A percentile compares a stretch with the other conserved stretches of the same genome.
These are phyloP conservation scores for Watsonalla binaria DNA, from an alignment of 2,888 invertebrate species.

Conservation along the genomic window DNA sequence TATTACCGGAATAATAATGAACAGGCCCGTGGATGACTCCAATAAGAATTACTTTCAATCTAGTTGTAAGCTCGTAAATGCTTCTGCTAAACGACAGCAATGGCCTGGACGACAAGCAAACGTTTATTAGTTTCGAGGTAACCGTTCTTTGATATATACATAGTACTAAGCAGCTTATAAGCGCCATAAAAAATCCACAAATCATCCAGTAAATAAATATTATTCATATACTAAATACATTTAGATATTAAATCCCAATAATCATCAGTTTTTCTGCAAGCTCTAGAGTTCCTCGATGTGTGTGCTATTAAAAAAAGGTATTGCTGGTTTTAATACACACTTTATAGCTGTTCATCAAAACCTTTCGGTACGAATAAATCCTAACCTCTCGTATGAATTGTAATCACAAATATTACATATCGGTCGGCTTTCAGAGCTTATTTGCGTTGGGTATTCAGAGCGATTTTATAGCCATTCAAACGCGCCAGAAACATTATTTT, in stretches of 20 bases:
- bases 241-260: background rate
- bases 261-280: background rate
- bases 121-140: too few relatives aligned
- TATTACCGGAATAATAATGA: background rate
- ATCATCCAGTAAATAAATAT: background rate
- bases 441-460: background rate
- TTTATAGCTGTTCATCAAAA: constrained; percentile 1
- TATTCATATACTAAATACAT: background rate
- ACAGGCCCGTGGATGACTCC: background rate
- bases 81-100: background rate
- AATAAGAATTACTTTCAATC: background rate
- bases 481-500: too few relatives aligned
- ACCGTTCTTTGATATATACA: too few relatives aligned
- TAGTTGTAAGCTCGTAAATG: background rate
- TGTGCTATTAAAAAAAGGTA: background rate
- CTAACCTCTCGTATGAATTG: background rate
- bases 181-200: too few relatives aligned
- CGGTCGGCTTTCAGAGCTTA: background rate
- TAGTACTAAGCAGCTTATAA: too few relatives aligned
- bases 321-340: background rate
- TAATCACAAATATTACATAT: constrained; percentile 2
- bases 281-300: background rate
- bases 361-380: background rate
- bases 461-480: background rate
- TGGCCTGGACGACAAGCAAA: background rate